A percentile compares a stretch with the other conserved stretches of the same genome.
Evolutionary conservation across 2,888 invertebrate species (phyloP).

Genomic region (Seira musarum): DNA sequence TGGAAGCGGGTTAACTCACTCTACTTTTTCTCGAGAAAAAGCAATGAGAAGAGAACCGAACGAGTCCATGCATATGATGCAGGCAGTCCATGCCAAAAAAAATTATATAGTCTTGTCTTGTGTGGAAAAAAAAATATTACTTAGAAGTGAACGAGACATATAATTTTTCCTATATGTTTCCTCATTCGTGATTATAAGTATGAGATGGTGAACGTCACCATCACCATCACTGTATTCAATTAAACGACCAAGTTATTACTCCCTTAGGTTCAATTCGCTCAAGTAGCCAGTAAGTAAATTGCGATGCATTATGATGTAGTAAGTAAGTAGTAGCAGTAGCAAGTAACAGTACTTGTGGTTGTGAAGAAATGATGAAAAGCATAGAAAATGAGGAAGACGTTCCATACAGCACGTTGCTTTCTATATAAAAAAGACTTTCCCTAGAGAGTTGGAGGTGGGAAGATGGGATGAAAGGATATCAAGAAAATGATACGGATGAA

Average conservation of each 20-base stretch:
- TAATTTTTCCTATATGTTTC: no score
- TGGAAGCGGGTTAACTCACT: conserved; percentile 34
- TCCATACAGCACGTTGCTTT: background rate
- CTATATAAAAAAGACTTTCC: conserved; percentile 6
- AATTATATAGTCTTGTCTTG: no score
- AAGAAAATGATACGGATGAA: background rate
- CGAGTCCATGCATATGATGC: no score
- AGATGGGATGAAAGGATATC: background rate
- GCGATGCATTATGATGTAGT: background rate
- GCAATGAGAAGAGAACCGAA: no score
- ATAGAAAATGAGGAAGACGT: background rate
- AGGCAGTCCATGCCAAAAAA: no score
- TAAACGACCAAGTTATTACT: conserved; percentile 48
- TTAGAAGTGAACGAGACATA: no score
- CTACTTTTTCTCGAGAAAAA: no score
- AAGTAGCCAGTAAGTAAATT: background rate
- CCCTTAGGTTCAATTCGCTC: conserved; percentile 51
- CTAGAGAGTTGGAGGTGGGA: conserved; percentile 13
- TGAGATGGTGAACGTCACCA: no score
- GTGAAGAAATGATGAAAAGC: background rate
- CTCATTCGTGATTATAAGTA: no score
- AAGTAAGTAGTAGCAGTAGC: background rate
- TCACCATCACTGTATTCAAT: no score
- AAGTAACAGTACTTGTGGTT: no score
- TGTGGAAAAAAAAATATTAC: no score